Evolutionary conservation across 2,113 vertebrate species (phyloP).

Genomic region (Oryzias javanicus): DNA sequence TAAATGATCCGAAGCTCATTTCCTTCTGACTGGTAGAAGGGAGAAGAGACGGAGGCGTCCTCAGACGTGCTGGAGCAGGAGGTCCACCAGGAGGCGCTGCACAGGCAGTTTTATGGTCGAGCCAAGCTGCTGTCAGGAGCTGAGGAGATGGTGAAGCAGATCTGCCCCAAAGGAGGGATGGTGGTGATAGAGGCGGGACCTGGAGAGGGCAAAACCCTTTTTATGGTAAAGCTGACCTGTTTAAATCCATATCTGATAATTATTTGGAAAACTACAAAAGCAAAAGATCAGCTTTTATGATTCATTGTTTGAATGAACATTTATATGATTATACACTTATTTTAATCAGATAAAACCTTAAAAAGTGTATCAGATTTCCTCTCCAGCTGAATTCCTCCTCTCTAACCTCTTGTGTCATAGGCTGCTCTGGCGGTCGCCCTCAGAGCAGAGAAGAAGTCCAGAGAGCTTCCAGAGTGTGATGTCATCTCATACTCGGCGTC

Average conservation of each 20-base stretch:
- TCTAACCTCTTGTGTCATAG: slow-evolving; percentile 41
- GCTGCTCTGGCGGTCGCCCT: slow-evolving; percentile 73
- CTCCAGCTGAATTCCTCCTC: neutral
- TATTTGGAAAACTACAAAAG: rapidly evolving
- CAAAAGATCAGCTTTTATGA: too few relatives aligned
- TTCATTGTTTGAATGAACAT: too few relatives aligned
- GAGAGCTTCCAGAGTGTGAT: slow-evolving; percentile 44
- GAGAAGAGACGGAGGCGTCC: slow-evolving; percentile 26
- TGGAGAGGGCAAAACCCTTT: slow-evolving; percentile 85
- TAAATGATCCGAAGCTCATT: neutral
- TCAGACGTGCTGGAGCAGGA: slow-evolving; percentile 70
- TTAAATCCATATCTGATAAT: neutral
- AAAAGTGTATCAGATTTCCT: neutral
- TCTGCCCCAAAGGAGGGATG: slow-evolving; percentile 68
- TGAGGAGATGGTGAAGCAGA: slow-evolving; percentile 55
- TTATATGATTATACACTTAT: too few relatives aligned
- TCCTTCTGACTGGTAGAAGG: slow-evolving; percentile 39
- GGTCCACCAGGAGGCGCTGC: slow-evolving; percentile 74
- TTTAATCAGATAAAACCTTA: neutral
- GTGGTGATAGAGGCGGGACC: slow-evolving; percentile 76
- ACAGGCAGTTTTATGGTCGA: slow-evolving; percentile 73
- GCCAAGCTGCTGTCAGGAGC: slow-evolving; percentile 62
- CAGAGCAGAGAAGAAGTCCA: slow-evolving; percentile 46
- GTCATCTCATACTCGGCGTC: slow-evolving; percentile 83
- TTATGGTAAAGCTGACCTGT: slow-evolving; percentile 61